phyloP scores from a whole-genome alignment of 2,113 vertebrate species.

The Amia ocellicauda region DNA sequence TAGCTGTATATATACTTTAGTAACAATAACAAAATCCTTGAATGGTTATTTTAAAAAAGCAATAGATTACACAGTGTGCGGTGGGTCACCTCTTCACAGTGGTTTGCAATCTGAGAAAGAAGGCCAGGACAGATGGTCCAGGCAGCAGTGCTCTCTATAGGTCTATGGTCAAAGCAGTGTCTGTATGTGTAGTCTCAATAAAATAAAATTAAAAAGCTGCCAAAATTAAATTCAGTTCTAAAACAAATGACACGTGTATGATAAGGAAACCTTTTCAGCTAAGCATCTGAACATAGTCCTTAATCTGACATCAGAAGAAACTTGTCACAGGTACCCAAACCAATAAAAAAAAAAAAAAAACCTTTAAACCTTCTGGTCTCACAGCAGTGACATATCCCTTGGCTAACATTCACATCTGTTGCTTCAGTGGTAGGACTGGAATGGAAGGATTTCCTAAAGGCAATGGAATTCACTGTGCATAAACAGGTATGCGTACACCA shows the following conservation, averaged over 20 bases:
- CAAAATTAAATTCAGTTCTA: background rate
- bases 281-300: background rate
- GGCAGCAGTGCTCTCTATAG: too few relatives aligned
- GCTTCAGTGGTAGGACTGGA: slow-evolving; percentile 74
- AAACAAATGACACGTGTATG: too few relatives aligned
- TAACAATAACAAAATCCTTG: too few relatives aligned
- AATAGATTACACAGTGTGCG: too few relatives aligned
- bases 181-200: too few relatives aligned
- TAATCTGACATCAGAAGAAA: background rate
- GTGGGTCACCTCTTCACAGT: too few relatives aligned
- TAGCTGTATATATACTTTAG: too few relatives aligned
- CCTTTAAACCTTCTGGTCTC: background rate
- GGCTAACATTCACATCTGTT: slow-evolving; percentile 59
- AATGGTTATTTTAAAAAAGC: too few relatives aligned
- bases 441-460: slow-evolving; percentile 37
- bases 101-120: too few relatives aligned
- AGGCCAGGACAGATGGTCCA: too few relatives aligned
- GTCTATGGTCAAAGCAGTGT: too few relatives aligned
- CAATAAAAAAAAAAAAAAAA: background rate
- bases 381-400: slow-evolving; percentile 57
- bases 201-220: too few relatives aligned
- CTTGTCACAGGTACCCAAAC: background rate
- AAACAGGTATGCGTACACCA: slow-evolving; percentile 42
- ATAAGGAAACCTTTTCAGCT: background rate
- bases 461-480: slow-evolving; percentile 20